Evolutionary conservation across 2,888 invertebrate genomes (phyloP).

Genomic region (Xanthia icteritia): DNA sequence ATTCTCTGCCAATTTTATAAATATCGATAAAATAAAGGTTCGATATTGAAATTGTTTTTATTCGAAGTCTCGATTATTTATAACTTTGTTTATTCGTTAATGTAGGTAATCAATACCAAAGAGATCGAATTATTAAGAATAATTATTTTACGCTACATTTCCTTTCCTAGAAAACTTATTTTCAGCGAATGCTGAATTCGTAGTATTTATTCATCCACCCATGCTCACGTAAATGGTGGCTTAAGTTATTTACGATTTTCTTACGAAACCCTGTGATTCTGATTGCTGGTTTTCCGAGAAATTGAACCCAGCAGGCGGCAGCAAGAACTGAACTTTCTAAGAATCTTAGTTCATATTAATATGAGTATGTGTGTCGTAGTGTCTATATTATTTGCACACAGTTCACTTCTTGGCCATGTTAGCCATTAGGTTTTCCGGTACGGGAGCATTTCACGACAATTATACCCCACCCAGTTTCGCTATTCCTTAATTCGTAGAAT

Average conservation of each 20-base stretch:
- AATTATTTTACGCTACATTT: not conserved
- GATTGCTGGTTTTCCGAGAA: not conserved
- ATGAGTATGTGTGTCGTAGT: not conserved
- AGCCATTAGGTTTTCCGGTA: not conserved
- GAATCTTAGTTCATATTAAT: too few relatives aligned
- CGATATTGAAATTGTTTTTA: conserved; percentile 31
- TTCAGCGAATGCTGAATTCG: too few relatives aligned
- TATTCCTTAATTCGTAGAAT: too few relatives aligned
- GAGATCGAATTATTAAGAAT: too few relatives aligned
- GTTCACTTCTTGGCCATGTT: not conserved
- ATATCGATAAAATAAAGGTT: not conserved
- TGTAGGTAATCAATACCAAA: not conserved
- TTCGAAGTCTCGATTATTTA: not conserved
- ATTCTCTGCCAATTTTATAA: conserved; percentile 26
- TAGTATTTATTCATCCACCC: not conserved
- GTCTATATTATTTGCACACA: not conserved
- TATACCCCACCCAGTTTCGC: not conserved
- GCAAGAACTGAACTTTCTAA: not conserved
- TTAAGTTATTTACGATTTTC: not conserved
- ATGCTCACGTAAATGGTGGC: not conserved
- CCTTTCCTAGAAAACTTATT: not conserved
- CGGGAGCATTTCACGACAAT: too few relatives aligned
- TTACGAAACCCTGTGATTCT: not conserved
- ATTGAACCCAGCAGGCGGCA: not conserved
- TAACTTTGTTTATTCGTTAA: not conserved